Conservation (phyloP, 2,888 invertebrate species). For the Sacculina carcini region DNA sequence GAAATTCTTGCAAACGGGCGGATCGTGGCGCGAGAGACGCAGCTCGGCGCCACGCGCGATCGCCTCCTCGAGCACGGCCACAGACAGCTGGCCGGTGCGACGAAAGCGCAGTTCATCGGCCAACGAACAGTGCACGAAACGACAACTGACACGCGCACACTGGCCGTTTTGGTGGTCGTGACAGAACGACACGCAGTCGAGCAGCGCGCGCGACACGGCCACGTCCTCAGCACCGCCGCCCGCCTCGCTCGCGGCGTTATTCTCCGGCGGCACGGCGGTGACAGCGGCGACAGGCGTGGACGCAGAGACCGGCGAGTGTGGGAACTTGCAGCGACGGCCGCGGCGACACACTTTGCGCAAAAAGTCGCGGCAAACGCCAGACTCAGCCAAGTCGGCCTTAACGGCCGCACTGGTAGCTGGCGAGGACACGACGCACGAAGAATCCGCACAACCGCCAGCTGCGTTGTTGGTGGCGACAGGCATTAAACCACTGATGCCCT, state of each 20-base stretch:
- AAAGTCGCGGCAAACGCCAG: slow-evolving; percentile 31
- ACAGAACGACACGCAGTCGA: slow-evolving; percentile 21
- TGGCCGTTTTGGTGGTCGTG: slow-evolving; percentile 40
- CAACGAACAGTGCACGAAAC: slow-evolving; percentile 46
- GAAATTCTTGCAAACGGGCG: slow-evolving; percentile 33
- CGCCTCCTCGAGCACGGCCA: slow-evolving; percentile 24
- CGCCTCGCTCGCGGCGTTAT: slow-evolving; percentile 33
- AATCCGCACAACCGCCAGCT: no score
- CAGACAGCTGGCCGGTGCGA: slow-evolving; percentile 40
- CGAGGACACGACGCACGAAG: no score
- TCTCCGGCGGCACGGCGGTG: slow-evolving; percentile 14
- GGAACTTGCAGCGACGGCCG: slow-evolving; percentile 30
- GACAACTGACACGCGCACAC: slow-evolving; percentile 42
- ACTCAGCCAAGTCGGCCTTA: no score
- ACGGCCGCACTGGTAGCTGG: no score
- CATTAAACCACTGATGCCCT: no score
- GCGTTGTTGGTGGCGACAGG: no score
- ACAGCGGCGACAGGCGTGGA: slow-evolving; percentile 12
- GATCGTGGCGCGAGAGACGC: slow-evolving; percentile 15
- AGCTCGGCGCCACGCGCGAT: slow-evolving; percentile 16
- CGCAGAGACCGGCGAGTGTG: slow-evolving; percentile 22
- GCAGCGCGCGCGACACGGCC: slow-evolving; percentile 4
- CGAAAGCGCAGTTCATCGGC: slow-evolving; percentile 43
- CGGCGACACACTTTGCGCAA: slow-evolving; percentile 31
- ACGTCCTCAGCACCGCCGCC: not conserved